Evolutionary conservation across 2,888 invertebrate genomes (phyloP), one percentile per base, ranked within the genome.

Genomic region (Hyles lineata): DNA sequence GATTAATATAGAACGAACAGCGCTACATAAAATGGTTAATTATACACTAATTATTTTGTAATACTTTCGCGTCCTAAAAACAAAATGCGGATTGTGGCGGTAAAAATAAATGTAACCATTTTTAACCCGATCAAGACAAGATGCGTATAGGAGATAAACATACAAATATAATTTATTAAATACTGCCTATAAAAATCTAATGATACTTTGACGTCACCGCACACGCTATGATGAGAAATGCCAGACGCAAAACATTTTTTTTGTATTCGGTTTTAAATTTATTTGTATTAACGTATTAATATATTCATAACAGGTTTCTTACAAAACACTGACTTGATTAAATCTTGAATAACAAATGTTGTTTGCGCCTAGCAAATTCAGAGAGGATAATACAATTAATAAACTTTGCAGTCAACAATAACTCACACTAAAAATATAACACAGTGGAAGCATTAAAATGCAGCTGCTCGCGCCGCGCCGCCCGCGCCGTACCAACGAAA

Each of bases 401-500:
- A n/a, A 55, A n/a, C 17, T 55, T 55, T 55, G 55, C 55, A n/a
- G n/a, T 8, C 17, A 55, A 55, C 55, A 55, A n/a, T 43, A n/a
- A 55, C 55, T 55, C 55, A n/a, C n/a, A 55, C 55, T 43, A 55
- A 55, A 32, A 62, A 29, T 62, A 62, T 5, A n/a, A 15, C 19
- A 55, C 55, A 55, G 55, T 55, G n/a, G 55, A 55, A 55, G n/a
- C 55, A n/a, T 55, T 55, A n/a, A 15, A 67, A 67, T 19, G 67
- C 21, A 67, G 19, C 21, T 43, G 21, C 43, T 35, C 23, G 67
- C 58, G 43, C 15, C n/a, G 23, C 59, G 69, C 55, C n/a, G 19
- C 19, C 19, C 52, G 52, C n/a, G 52, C 19, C 55, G 55, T 55
- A 55, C 55, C 17, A 35, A 70, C 32, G 9, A 9, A 58, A 50